Evolutionary conservation across 2,113 vertebrate genomes (phyloP), one percentile per base, ranked within the genome.

Genomic region (Sylvia atricapilla): DNA sequence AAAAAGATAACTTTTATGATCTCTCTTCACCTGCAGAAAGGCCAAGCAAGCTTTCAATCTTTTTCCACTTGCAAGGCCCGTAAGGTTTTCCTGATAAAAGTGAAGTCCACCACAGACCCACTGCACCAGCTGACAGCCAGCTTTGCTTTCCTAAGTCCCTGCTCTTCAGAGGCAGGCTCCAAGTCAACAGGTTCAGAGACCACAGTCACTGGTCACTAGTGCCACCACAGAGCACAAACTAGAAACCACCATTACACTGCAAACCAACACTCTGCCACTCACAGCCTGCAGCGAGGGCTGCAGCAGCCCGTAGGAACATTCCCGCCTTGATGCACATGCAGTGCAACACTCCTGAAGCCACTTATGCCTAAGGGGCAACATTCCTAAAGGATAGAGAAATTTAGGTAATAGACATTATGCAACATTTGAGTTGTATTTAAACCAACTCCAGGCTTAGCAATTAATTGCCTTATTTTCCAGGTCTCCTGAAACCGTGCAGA

Each of bases 251-350:
- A 0, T 15, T 68, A 35, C 12, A 4, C 4, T 76, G 56, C 37
- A 68, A 76, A 56, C 22, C 49, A 14, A 22, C 2, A 2, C 39
- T 60, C 15, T 27, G 43, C 43, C 4, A 5, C 5, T 27, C 1
- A 0, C 47, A 55, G 1, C 52, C 43, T 59, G 35, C 31, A 49
- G 49, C 0, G 1, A 52, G 18, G 43, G 39, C 59, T 13, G 50
- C 33, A 24, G 11, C 0, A 7, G 37, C 1, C 37, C 3, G 16
- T 2, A 37, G 9, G 37, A 46, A 41, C n/a, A 30, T 35, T 55
- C 52, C 37, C 0, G 0, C 37, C 15, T 47, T 28, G 9, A 20
- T 0, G 8, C 19, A 41, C 1, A 0, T 0, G 0, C 0, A 0
- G 30, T 23, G 27, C 43, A 33, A 44, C 21, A 1, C n/a, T 22